These are phyloP conservation scores for Danio aesculapii DNA, from an alignment of 2,797 vertebrate species.

Conservation along the genomic window DNA sequence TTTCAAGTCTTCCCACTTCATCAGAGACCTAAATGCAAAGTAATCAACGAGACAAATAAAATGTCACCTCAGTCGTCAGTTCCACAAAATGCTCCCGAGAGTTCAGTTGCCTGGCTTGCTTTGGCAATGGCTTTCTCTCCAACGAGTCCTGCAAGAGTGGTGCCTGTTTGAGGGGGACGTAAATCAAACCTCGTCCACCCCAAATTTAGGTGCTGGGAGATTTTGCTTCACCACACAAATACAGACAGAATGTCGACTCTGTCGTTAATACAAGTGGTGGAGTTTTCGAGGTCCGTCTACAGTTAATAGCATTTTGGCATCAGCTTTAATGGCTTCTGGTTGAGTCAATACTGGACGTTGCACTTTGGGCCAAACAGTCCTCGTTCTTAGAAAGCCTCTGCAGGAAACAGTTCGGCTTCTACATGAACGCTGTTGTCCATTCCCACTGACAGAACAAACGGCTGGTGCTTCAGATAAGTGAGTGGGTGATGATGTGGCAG, in stretches of 20 bases:
- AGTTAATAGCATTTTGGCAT: slow-evolving; percentile 74
- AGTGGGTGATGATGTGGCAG: slow-evolving; percentile 55
- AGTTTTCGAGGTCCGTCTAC: slow-evolving; percentile 67
- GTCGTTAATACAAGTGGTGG: slow-evolving; percentile 74
- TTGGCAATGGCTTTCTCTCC: slow-evolving; percentile 74
- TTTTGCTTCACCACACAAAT: slow-evolving; percentile 71
- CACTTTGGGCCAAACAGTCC: slow-evolving; percentile 66
- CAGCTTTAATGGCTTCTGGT: slow-evolving; percentile 81
- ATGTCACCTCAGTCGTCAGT: slow-evolving; percentile 62
- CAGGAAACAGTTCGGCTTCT: slow-evolving; percentile 10
- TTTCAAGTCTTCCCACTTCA: slow-evolving; percentile 62
- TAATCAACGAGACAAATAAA: slow-evolving; percentile 70
- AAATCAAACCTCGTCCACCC: slow-evolving; percentile 29
- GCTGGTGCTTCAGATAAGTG: slow-evolving; percentile 52
- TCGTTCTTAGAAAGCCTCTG: slow-evolving; percentile 55
- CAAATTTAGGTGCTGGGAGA: slow-evolving; percentile 73
- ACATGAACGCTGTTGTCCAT: slow-evolving; percentile 37
- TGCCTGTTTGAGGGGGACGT: slow-evolving; percentile 51
- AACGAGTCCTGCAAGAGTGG: slow-evolving; percentile 53
- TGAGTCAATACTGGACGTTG: slow-evolving; percentile 64
- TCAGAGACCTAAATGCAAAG: slow-evolving; percentile 67
- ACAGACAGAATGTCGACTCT: slow-evolving; percentile 73
- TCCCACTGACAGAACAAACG: slow-evolving; percentile 26
- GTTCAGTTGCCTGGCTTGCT: slow-evolving; percentile 63
- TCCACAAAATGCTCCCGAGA: slow-evolving; percentile 66